Base-by-base conservation (phyloP, 2,888 invertebrate genomes). In the Alsophila aescularia region DNA sequence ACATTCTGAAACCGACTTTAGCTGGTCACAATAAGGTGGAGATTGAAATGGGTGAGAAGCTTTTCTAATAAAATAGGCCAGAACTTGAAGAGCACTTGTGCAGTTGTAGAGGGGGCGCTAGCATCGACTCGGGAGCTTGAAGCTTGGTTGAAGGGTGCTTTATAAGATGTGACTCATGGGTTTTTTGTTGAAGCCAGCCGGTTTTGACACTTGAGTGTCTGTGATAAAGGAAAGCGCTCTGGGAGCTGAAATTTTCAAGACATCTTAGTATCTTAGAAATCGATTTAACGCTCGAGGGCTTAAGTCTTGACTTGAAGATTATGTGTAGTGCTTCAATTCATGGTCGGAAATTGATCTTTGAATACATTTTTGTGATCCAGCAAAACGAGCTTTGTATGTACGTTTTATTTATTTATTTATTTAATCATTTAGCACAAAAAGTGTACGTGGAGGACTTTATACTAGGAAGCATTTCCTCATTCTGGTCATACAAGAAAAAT, bases 1-100 rank as follows among this genome's bases (percentile, higher is more conserved):
- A 2, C 52, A 52, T 16, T 29, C 36, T 3, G 67, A 69, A 69
- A 50, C n/a, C 41, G 37, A 64, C 75, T 62, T 37, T 69, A 61
- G 0, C 0, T 0, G 3, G 2, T 4, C 0, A 16, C 0, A 12
- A 32, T 64, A 82, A 57, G 69, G 75, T 66, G 39, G 40, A 56
- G 27, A 71, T 58, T 75, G n/a, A 36, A 57, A 60, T 64, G 59
- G 10, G 1, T 10, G 21, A 14, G 4, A 10, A 24, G 36, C n/a
- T 48, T 54, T 66, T 70, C 70, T 77, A 72, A 70, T 73, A 74
- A 83, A 78, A 81, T 81, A 82, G 83, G 83, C 67, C 83, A 79
- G 67, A 58, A 60, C 45, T 64, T 69, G 53, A 52, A 72, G 72
- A 60, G 47, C 69, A 50, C 75, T 76, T 61, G 62, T 58, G 62